Evolutionary conservation across 2,113 vertebrate species (phyloP), one percentile per base, ranked within the genome.

Genomic region (Pterocles burchelli): DNA sequence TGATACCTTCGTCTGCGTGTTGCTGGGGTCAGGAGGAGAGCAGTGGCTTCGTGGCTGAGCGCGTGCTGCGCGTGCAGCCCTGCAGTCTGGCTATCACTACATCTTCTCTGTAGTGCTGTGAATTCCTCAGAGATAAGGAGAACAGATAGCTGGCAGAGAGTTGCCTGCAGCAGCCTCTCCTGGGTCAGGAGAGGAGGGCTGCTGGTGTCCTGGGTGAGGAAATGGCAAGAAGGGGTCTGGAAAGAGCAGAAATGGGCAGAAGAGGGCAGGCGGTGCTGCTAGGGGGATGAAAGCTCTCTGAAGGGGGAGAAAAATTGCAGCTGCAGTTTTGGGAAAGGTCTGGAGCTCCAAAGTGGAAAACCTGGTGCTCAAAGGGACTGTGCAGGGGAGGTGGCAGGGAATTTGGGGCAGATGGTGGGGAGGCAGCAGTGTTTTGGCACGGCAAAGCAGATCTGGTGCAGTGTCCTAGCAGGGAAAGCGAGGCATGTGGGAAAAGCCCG

Each of bases 11-110:
- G 9, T 75, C 38, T 61, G 34, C 0, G 0, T 51, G 54, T 77
- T 52, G 79, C 65, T 86, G 77, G 79, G 91, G 85, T 88, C 46
- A 31, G 90, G 68, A 86, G 93, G 36, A 58, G 82, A 91, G 79
- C 8, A 2, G 61, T 63, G 90, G 84, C 62, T 86, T 88, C 1
- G 17, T 10, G 78, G 90, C 3, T 49, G 67, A 82, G 77, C 3
- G 6, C 0, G 4, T 71, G 92, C 81, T 59, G 62, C 5, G 0
- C 26, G 81, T 20, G 75, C 7, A 78, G 87, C 85, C 38, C 68
- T 73, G 63, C 85, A 24, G 10, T 68, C 78, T 61, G 67, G 54
- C 84, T 75, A 57, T 88, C n/a, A 0, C 58, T 46, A 24, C 51
- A 25, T 84, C 77, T 95, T 14, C 24, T 48, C 74, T 43, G 67